phyloP scores from a whole-genome alignment of 2,797 vertebrate species.

The Scolopax bukidnonensis region DNA sequence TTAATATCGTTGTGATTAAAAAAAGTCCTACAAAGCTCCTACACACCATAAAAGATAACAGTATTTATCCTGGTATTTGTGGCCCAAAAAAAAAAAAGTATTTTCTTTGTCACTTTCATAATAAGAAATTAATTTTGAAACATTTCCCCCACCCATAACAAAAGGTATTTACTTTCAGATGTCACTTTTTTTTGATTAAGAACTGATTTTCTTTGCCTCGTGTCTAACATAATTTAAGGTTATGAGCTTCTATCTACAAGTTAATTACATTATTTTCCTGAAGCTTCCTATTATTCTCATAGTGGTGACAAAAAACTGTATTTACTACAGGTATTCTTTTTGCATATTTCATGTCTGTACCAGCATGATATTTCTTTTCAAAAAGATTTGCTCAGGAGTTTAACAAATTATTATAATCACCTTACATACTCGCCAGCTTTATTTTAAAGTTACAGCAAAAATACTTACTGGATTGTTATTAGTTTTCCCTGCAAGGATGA shows the following conservation, averaged over 20 bases:
- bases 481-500: conserved; percentile 94
- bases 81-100: background rate
- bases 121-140: background rate
- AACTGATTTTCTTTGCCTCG: background rate
- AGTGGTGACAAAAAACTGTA: background rate
- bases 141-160: background rate
- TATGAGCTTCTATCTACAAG: background rate
- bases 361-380: background rate
- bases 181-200: background rate
- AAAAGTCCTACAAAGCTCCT: background rate
- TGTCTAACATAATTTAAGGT: background rate
- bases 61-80: background rate
- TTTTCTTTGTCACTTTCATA: background rate
- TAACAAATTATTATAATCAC: background rate
- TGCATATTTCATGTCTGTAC: background rate
- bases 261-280: background rate
- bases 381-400: background rate
- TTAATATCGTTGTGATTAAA: background rate
- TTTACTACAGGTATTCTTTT: background rate
- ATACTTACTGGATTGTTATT: conserved; percentile 89
- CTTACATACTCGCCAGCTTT: background rate
- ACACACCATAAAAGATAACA: background rate
- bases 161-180: background rate
- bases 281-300: background rate
- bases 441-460: background rate